Evolutionary conservation across 2,797 vertebrate species (phyloP).

Genomic region (Hippocampus kuda): DNA sequence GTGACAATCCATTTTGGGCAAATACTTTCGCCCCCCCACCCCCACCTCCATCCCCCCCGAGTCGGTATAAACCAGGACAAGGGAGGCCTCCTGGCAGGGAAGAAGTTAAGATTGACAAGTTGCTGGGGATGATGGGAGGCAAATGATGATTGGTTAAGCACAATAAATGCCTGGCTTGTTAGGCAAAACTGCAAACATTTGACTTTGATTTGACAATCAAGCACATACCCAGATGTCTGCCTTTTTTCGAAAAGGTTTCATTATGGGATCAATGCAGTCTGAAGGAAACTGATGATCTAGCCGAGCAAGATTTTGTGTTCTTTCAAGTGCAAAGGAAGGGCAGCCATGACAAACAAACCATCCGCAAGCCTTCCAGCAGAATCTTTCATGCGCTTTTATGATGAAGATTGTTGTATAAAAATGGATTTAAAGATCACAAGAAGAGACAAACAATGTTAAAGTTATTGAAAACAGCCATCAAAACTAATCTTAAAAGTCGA

Average conservation of each 20-base stretch:
- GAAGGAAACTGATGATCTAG: background rate
- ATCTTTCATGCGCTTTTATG: background rate
- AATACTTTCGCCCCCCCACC: no score
- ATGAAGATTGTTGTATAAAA: background rate
- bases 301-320: background rate
- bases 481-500: background rate
- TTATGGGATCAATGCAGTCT: conserved; percentile 1
- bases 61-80: background rate
- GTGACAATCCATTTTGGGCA: background rate
- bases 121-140: background rate
- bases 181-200: background rate
- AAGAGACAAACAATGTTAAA: background rate
- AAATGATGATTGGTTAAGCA: background rate
- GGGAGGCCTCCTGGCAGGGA: background rate
- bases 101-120: background rate
- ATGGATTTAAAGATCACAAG: background rate
- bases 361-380: background rate
- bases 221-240: conserved; percentile 5
- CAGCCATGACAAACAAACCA: background rate
- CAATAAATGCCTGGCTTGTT: background rate
- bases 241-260: background rate
- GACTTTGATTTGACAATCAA: background rate
- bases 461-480: background rate
- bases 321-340: background rate
- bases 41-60: background rate